phyloP scores from a whole-genome alignment of 2,888 invertebrate species.

The Epistrophella euchroma region DNA sequence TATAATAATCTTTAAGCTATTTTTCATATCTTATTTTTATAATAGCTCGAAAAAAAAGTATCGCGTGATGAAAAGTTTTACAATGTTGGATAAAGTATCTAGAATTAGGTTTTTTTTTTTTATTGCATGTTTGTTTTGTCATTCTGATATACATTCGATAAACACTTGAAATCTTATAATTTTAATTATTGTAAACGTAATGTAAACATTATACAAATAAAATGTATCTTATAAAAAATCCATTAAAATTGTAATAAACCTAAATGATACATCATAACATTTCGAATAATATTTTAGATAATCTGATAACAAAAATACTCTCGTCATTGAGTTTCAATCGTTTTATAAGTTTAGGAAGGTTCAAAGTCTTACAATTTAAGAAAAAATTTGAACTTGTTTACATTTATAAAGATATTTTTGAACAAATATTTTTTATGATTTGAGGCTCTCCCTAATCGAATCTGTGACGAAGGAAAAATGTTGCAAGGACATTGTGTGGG shows the following conservation, averaged over 20 bases:
- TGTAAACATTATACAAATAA: no score
- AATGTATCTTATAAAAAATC: no score
- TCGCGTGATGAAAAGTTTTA: conserved; percentile 6
- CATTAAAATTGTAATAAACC: not conserved
- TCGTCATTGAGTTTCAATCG: not conserved
- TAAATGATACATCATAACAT: not conserved
- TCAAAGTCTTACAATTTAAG: no score
- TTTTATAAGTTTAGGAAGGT: not conserved
- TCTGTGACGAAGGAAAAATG: no score
- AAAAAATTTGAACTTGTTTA: no score
- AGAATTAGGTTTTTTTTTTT: not conserved
- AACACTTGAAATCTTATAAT: not conserved
- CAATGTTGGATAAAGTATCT: conserved; percentile 7
- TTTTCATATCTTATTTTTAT: conserved; percentile 6
- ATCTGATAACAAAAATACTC: not conserved
- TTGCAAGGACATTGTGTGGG: no score
- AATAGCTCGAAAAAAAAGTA: not conserved
- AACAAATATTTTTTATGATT: no score
- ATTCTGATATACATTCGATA: not conserved
- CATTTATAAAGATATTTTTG: no score
- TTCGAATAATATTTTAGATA: not conserved
- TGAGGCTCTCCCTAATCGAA: no score
- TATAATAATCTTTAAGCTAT: not conserved
- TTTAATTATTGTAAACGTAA: no score
- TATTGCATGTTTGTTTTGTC: not conserved